phyloP scores from a whole-genome alignment of 2,888 invertebrate species.

The Torymus aiolomorphi region DNA sequence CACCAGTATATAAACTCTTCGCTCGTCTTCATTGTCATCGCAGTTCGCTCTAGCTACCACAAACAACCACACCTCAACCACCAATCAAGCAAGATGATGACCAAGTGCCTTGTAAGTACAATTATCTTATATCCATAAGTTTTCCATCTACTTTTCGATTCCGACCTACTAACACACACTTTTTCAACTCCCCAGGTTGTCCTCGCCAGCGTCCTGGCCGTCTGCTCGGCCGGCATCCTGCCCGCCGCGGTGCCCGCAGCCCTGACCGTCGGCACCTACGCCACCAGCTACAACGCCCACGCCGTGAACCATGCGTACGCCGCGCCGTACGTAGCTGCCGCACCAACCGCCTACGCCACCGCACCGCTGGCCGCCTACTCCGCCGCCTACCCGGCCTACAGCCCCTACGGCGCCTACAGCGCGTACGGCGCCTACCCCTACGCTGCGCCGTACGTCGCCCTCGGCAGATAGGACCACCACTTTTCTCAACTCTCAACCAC shows the following conservation, averaged over 20 bases:
- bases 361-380: conserved; percentile 62
- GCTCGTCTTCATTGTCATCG: no score
- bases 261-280: conserved; percentile 83
- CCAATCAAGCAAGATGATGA: conserved; percentile 69
- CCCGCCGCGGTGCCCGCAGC: conserved; percentile 75
- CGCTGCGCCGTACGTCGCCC: conserved; percentile 63
- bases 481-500: no score
- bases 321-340: conserved; percentile 78
- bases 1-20: no score
- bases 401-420: no score
- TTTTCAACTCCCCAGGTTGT: conserved; percentile 63
- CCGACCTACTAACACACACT: neutral
- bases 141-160: neutral
- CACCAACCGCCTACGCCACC: conserved; percentile 69
- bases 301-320: conserved; percentile 86
- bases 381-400: conserved; percentile 60
- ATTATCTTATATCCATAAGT: neutral
- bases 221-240: conserved; percentile 66
- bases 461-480: no score
- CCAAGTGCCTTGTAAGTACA: conserved; percentile 70
- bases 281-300: conserved; percentile 86
- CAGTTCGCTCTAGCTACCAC: conserved; percentile 63
- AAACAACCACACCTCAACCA: conserved; percentile 59
- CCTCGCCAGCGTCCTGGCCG: conserved; percentile 68
- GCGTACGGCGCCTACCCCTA: no score